Conservation (phyloP, 2,888 invertebrate genomes). For the Psococerastis gibbosa region DNA sequence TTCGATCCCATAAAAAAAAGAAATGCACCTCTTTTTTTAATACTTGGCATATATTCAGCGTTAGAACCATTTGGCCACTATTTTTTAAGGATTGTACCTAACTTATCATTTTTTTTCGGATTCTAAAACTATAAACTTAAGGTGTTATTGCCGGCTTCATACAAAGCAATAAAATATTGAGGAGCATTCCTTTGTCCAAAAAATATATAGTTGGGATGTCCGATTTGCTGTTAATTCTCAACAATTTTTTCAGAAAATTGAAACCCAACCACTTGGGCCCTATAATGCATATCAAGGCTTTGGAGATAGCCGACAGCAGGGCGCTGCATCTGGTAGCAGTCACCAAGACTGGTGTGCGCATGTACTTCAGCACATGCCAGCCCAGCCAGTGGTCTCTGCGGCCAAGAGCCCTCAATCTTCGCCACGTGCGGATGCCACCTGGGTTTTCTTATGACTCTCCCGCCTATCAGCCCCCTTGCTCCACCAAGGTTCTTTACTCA, state of each 20-base stretch:
- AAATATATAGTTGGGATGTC: conserved; percentile 18
- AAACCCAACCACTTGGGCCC: conserved; percentile 74
- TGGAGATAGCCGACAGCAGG: conserved; percentile 59
- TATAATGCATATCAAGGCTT: conserved; percentile 70
- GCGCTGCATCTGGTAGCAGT: conserved; percentile 76
- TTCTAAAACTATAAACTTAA: too few relatives aligned
- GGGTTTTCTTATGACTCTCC: conserved; percentile 83
- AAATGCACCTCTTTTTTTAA: too few relatives aligned
- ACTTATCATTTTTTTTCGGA: too few relatives aligned
- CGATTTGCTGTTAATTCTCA: too few relatives aligned
- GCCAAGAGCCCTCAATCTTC: conserved; percentile 45
- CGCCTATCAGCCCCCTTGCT: conserved; percentile 60
- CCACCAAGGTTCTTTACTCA: conserved; percentile 57
- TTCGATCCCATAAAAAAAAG: too few relatives aligned
- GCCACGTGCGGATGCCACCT: conserved; percentile 86
- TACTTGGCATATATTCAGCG: too few relatives aligned
- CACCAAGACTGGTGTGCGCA: conserved; percentile 67
- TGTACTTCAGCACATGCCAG: conserved; percentile 51
- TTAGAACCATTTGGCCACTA: too few relatives aligned
- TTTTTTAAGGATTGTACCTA: too few relatives aligned
- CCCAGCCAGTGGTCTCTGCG: conserved; percentile 19
- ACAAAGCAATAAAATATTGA: too few relatives aligned
- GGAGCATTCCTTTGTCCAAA: too few relatives aligned
- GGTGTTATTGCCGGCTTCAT: too few relatives aligned
- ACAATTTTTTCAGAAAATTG: conserved; percentile 63